Conservation (phyloP, 2,888 invertebrate genomes). For the Timema podura region DNA sequence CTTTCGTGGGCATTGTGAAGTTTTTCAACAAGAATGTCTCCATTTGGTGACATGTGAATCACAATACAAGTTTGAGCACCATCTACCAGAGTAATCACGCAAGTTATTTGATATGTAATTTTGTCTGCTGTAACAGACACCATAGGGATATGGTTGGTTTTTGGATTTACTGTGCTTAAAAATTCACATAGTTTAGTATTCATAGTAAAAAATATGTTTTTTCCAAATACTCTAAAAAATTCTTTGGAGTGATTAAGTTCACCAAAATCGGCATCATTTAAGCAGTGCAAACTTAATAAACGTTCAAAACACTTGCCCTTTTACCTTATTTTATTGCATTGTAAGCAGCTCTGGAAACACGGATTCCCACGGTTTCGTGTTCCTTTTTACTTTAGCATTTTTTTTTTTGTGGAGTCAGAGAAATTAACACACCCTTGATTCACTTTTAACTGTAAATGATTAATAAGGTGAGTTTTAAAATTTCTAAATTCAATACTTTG, state of each 20-base stretch:
- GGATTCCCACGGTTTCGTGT: not conserved
- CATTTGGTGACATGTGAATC: not conserved
- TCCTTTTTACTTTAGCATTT: not conserved
- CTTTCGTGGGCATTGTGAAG: too few relatives aligned
- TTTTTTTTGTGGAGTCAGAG: not conserved
- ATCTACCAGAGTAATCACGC: not conserved
- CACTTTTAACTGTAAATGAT: too few relatives aligned
- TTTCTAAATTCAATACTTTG: not conserved
- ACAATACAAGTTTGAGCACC: not conserved
- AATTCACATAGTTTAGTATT: not conserved
- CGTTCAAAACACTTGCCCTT: not conserved
- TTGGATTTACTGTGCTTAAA: not conserved
- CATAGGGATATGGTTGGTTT: not conserved
- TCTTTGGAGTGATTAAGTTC: conserved; percentile 1
- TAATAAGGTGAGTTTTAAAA: not conserved
- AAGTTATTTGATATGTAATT: not conserved
- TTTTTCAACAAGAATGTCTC: not conserved
- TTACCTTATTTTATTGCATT: not conserved
- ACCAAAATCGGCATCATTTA: not conserved
- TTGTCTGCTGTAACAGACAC: not conserved
- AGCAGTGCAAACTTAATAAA: not conserved
- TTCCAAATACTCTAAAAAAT: not conserved
- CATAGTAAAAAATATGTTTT: conserved; percentile 9
- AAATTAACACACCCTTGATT: too few relatives aligned
- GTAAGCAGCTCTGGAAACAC: not conserved